Conservation (phyloP, 2,113 vertebrate genomes). For the Pipa parva region DNA sequence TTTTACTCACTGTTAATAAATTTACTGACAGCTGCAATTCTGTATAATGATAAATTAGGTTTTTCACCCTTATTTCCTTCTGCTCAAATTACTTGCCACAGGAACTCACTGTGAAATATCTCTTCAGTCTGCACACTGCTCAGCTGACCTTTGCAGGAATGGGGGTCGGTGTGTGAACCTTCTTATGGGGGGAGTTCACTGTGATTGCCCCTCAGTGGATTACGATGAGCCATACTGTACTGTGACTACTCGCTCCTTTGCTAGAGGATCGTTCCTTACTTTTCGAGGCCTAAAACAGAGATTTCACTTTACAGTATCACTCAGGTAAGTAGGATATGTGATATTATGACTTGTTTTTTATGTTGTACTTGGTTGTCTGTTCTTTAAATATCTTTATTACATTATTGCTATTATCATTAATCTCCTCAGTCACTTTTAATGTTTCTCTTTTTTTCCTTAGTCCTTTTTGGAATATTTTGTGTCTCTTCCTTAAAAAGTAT, state of each 20-base stretch:
- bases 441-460: no score
- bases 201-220: constrained; percentile 79
- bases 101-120: constrained; percentile 85
- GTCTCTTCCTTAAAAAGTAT: no score
- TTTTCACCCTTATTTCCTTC: not conserved
- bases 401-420: no score
- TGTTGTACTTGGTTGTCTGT: no score
- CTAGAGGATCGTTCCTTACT: constrained; percentile 82
- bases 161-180: constrained; percentile 87
- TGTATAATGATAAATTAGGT: no score
- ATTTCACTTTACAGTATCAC: constrained; percentile 89
- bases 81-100: constrained; percentile 48
- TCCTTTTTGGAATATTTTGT: no score
- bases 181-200: constrained; percentile 88
- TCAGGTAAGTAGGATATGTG: constrained; percentile 80
- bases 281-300: constrained; percentile 89
- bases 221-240: constrained; percentile 87
- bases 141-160: constrained; percentile 78
- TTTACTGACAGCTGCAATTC: no score
- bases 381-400: no score
- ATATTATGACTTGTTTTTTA: no score
- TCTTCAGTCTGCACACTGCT: constrained; percentile 79
- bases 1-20: no score
- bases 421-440: no score
- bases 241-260: constrained; percentile 89